Conservation (phyloP, 2,797 vertebrate species). For the Eupleurogrammus muticus region DNA sequence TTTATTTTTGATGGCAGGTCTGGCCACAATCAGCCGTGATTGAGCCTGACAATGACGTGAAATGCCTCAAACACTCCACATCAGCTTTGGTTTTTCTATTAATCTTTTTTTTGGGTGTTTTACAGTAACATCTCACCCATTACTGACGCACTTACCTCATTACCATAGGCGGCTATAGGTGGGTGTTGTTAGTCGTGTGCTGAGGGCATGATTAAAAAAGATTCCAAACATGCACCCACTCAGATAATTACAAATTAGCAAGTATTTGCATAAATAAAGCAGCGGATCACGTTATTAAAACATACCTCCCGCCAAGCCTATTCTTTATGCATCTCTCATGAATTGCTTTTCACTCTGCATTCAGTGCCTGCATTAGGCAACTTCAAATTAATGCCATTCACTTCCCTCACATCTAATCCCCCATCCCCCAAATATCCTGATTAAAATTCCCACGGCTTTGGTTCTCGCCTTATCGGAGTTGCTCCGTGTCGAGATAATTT, state of each 20-base stretch:
- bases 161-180: slow-evolving; percentile 50
- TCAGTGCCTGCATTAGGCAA: slow-evolving; percentile 57
- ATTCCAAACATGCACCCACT: slow-evolving; percentile 66
- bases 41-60: slow-evolving; percentile 26
- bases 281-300: slow-evolving; percentile 69
- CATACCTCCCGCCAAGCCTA: slow-evolving; percentile 61
- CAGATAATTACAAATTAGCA: slow-evolving; percentile 72
- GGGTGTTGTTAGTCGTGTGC: slow-evolving; percentile 45
- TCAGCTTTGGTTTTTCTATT: neutral
- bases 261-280: slow-evolving; percentile 78
- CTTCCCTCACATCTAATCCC: slow-evolving; percentile 64
- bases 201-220: slow-evolving; percentile 60
- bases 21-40: slow-evolving; percentile 14
- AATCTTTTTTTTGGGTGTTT: neutral
- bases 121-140: neutral
- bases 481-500: slow-evolving; percentile 73
- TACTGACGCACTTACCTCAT: slow-evolving; percentile 33
- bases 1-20: slow-evolving; percentile 2
- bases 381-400: slow-evolving; percentile 73
- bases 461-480: slow-evolving; percentile 71
- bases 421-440: slow-evolving; percentile 77
- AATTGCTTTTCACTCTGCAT: slow-evolving; percentile 69
- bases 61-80: slow-evolving; percentile 14
- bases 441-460: slow-evolving; percentile 76
- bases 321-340: slow-evolving; percentile 69